These are phyloP conservation scores for Columbina picui DNA, from an alignment of 2,113 vertebrate species.

Conservation along the genomic window DNA sequence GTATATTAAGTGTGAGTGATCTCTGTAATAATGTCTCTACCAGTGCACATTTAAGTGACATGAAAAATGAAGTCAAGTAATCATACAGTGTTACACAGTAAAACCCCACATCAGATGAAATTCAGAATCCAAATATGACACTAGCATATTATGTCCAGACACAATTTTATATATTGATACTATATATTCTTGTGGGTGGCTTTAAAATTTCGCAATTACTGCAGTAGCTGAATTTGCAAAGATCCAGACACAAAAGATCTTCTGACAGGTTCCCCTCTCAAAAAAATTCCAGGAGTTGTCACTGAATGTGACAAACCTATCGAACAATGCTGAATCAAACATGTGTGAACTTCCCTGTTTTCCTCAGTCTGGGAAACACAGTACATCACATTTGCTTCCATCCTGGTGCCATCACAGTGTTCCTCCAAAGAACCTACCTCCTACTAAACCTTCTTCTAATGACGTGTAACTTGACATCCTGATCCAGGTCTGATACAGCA, in stretches of 20 bases:
- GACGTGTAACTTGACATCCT: not conserved
- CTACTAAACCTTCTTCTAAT: not conserved
- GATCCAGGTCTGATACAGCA: not conserved
- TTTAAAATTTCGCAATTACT: not conserved
- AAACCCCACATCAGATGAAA: not conserved
- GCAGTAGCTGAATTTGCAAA: not conserved
- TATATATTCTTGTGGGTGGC: fast-evolving
- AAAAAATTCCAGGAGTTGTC: not conserved
- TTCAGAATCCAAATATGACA: not conserved
- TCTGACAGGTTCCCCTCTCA: not conserved
- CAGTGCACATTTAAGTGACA: not conserved
- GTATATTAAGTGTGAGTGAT: not conserved
- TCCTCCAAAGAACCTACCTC: not conserved
- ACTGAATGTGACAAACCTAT: not conserved
- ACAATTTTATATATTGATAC: not conserved
- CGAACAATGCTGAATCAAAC: not conserved
- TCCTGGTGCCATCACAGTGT: not conserved
- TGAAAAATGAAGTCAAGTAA: not conserved
- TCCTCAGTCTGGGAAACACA: not conserved
- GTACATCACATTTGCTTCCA: fast-evolving
- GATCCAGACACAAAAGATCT: not conserved
- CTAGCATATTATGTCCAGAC: not conserved
- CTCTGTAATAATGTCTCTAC: not conserved
- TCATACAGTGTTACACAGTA: not conserved
- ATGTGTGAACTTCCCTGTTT: not conserved